Evolutionary conservation across 2,888 invertebrate species (phyloP).

Genomic region (Neoascia interrupta): DNA sequence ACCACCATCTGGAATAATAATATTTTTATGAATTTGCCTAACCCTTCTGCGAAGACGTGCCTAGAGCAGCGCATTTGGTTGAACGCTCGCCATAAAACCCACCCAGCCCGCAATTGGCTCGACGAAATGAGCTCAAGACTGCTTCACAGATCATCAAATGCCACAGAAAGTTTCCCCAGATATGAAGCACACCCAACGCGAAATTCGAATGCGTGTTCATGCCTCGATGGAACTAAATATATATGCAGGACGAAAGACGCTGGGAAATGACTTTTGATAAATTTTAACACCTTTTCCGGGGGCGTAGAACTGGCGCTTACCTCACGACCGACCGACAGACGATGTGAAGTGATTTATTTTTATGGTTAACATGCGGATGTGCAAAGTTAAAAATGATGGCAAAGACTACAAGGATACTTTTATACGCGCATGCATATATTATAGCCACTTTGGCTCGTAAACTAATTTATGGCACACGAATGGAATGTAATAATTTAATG

Average conservation of each 20-base stretch:
- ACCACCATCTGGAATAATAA: constrained; percentile 6
- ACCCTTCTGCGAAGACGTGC: constrained; percentile 11
- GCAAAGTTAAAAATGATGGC: background rate
- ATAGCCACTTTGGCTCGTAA: background rate
- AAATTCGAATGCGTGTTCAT: background rate
- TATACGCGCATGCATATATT: too few species aligned
- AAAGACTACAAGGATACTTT: background rate
- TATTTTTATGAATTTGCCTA: constrained; percentile 33
- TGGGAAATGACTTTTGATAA: constrained; percentile 24
- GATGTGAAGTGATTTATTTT: constrained; percentile 14
- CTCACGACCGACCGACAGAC: too few species aligned
- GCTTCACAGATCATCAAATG: constrained; percentile 9
- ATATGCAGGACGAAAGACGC: background rate
- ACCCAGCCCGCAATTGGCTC: background rate
- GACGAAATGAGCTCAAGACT: constrained; percentile 1
- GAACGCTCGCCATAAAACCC: background rate
- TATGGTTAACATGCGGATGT: constrained; percentile 12
- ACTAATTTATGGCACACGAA: constrained; percentile 13
- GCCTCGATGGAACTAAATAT: background rate
- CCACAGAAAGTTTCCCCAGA: background rate
- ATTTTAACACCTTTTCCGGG: constrained; percentile 27
- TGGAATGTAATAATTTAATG: constrained; percentile 4
- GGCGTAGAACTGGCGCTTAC: too few species aligned
- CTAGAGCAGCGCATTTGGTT: background rate
- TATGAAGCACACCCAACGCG: background rate